Base-by-base conservation (phyloP, 2,113 vertebrate species). In the Scatophagus argus region DNA sequence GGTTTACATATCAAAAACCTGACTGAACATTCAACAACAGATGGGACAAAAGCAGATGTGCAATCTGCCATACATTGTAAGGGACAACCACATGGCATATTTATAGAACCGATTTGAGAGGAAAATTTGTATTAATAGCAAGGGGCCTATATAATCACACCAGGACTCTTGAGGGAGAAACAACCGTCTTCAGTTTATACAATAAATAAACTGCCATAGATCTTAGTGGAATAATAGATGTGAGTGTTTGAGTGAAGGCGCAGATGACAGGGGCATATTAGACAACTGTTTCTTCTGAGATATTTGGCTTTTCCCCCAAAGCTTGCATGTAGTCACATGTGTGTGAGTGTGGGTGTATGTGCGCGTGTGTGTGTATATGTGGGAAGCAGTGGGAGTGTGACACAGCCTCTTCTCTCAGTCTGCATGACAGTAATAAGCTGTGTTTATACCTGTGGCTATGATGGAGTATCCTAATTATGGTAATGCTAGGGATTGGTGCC, bases 341-440 rank as follows among this genome's bases (percentile, higher is more conserved):
- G 31, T 49, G 29, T 32, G 36, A 27, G 34, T 49, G 51, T 44
- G 39, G 63, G 29, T 67, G 44, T 16, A 11, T 49, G n/a, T 55
- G 31, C 56, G 59, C 25, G 23, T 31, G 27, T n/a, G 32, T 58
- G 58, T 36, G 63, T 56, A 67, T 52, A 62, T 59, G 69, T 8
- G 32, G 19, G 51, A 64, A 71, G 67, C 67, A 25, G 68, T 71
- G 39, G 61, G 64, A 74, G 51, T 70, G 71, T 27, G 58, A 69
- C 77, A 79, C 81, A 63, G 55, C 76, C 56, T 73, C 74, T 36
- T 65, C 74, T 71, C 66, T 73, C 68, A 62, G 84, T 77, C 82
- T 79, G 54, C 23, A 46, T 90, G 91, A 86, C 88, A 90, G 86
- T 90, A 93, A 93, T 92, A 90, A 91, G 91, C 82, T 83, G 87